Conservation (phyloP, 2,797 vertebrate species). For the Crypturellus tataupa region DNA sequence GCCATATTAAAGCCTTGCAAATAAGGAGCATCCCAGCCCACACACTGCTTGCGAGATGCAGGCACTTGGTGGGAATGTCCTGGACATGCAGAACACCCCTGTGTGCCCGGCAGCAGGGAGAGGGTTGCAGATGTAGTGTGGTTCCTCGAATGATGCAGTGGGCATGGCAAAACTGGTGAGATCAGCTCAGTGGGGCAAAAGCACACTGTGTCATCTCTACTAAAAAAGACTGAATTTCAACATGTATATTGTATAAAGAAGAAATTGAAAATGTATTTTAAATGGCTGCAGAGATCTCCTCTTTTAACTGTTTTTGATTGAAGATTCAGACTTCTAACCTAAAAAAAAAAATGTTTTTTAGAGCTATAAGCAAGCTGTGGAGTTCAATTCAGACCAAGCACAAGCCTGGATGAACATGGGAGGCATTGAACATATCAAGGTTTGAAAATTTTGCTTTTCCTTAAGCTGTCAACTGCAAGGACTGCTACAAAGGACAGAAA, state of each 20-base stretch:
- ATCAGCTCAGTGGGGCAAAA: background rate
- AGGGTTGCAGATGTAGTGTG: background rate
- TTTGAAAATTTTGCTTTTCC: constrained; percentile 58
- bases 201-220: background rate
- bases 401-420: constrained; percentile 99
- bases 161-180: background rate
- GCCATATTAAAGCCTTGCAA: background rate
- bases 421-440: constrained; percentile 98
- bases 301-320: background rate
- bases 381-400: constrained; percentile 93
- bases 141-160: background rate
- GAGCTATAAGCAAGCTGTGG: constrained; percentile 93
- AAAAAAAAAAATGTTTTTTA: constrained; percentile 62
- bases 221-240: constrained; percentile 9
- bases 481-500: background rate
- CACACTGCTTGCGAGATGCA: background rate
- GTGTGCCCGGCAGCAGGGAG: background rate
- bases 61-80: background rate
- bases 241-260: background rate
- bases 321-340: background rate
- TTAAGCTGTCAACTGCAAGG: background rate
- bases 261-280: background rate
- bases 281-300: background rate
- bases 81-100: background rate
- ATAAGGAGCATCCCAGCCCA: background rate